A percentile compares a stretch with the other conserved stretches of the same genome.
These are phyloP conservation scores for Isaurus tuberculatus DNA, from an alignment of 92 coral and sea anemone genomes.

Conservation along the genomic window DNA sequence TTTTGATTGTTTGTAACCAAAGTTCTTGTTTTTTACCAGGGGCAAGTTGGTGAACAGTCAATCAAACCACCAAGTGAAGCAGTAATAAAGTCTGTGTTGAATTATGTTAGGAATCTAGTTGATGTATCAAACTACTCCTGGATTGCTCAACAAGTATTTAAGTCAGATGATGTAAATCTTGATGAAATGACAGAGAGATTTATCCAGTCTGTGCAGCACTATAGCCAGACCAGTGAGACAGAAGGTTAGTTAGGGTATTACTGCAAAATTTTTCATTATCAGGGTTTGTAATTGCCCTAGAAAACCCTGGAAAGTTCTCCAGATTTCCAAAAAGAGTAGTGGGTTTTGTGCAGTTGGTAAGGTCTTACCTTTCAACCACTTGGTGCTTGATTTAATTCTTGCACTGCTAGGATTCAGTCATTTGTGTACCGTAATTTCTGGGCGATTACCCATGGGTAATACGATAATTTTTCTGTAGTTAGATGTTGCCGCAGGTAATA, in stretches of 20 bases:
- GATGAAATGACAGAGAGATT: slow-evolving; percentile 80
- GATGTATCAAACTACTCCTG: slow-evolving; percentile 78
- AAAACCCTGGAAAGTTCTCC: too few relatives aligned
- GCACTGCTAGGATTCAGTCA: too few relatives aligned
- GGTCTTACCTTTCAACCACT: too few relatives aligned
- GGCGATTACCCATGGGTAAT: too few relatives aligned
- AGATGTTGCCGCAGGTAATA: too few relatives aligned
- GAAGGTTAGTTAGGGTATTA: not conserved
- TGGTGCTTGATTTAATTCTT: too few relatives aligned
- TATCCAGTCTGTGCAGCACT: slow-evolving; percentile 74
- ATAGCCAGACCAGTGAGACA: slow-evolving; percentile 42
- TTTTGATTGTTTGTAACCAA: not conserved
- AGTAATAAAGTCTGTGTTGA: slow-evolving; percentile 79
- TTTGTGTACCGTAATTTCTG: too few relatives aligned
- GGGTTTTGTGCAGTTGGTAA: too few relatives aligned
- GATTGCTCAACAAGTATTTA: slow-evolving; percentile 88
- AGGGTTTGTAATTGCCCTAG: too few relatives aligned
- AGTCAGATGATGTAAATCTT: slow-evolving; percentile 69
- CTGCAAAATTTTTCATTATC: too few relatives aligned
- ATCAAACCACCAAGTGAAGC: slow-evolving; percentile 90
- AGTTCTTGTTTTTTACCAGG: slow-evolving; percentile 40
- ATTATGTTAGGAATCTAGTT: slow-evolving; percentile 77
- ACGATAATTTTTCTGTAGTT: too few relatives aligned
- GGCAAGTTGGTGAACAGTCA: slow-evolving; percentile 82
- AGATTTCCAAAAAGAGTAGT: too few relatives aligned